Conservation (phyloP, 2,113 vertebrate species). For the Bos taurus region ARS-UCD2.0 NC_037357.1:74582001-74582500, state of each 20-base stretch:
- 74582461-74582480: neutral
- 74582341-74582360: neutral
- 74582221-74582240: neutral
- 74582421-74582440: neutral
- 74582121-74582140: neutral
- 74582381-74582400: neutral
- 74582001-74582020: neutral
- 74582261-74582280: neutral
- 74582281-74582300: neutral
- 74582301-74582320: neutral
- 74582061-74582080: neutral
- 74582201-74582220: neutral
- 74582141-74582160: neutral
- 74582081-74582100: neutral
- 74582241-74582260: neutral
- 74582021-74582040: neutral
- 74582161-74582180: neutral
- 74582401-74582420: neutral
- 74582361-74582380: neutral
- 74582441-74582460: neutral
- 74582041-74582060: neutral
- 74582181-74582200: neutral
- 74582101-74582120: neutral
- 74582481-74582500: neutral
- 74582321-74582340: neutral